These are phyloP conservation scores for Phrynosoma blainvillii DNA, from an alignment of 2,113 vertebrate genomes.

Conservation along the genomic window DNA sequence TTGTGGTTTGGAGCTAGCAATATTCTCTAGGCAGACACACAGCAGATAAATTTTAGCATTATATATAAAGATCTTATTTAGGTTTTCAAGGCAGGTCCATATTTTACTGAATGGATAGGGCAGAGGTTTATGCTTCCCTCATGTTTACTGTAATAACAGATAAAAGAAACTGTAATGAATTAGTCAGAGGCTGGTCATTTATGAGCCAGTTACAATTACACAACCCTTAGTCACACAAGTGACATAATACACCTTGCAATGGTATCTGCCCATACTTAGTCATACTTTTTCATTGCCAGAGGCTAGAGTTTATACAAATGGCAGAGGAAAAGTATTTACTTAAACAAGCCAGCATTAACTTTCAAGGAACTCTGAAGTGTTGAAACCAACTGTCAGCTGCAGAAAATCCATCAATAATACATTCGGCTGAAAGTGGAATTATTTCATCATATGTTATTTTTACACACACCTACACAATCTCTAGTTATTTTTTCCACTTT, in stretches of 20 bases:
- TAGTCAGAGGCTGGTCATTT: fast-evolving
- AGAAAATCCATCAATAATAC: neutral
- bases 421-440: constrained; percentile 13
- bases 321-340: neutral
- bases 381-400: neutral
- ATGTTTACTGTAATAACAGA: neutral
- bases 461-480: constrained; percentile 5
- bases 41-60: neutral
- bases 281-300: neutral
- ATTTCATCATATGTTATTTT: constrained; percentile 45
- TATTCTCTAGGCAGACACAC: neutral
- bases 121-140: neutral
- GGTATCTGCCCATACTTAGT: neutral
- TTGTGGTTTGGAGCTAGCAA: neutral
- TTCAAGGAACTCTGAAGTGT: neutral
- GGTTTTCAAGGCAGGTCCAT: fast-evolving
- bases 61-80: neutral
- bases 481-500: constrained; percentile 32
- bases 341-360: neutral
- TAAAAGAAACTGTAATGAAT: neutral
- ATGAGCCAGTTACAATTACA: neutral
- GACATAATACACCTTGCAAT: neutral
- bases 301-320: neutral
- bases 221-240: too few relatives aligned
- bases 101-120: fast-evolving